A percentile compares a stretch with the other conserved stretches of the same genome.
Evolutionary conservation across 2,888 invertebrate genomes (phyloP).

Genomic region (Lymantria dispar): DNA sequence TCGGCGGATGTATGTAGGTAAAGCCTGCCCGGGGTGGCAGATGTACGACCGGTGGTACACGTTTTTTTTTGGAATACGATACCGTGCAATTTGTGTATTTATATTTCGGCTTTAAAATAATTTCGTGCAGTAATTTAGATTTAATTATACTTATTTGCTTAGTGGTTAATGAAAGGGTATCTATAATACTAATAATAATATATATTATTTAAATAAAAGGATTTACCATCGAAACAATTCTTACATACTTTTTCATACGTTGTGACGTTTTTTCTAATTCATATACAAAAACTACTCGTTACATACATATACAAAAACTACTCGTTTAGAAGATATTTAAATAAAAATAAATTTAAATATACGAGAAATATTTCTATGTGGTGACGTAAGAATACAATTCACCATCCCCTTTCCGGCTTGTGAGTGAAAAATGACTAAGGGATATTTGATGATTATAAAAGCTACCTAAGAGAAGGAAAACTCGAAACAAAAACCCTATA

Average conservation of each 20-base stretch:
- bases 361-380: too few relatives aligned
- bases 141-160: slow-evolving; percentile 20
- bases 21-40: slow-evolving; percentile 37
- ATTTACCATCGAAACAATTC: background rate
- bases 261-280: too few relatives aligned
- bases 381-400: too few relatives aligned
- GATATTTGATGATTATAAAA: too few relatives aligned
- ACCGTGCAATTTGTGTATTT: slow-evolving; percentile 33
- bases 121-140: slow-evolving; percentile 20
- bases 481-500: too few relatives aligned
- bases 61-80: slow-evolving; percentile 33
- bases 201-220: slow-evolving; percentile 5
- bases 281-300: too few relatives aligned
- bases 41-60: slow-evolving; percentile 31
- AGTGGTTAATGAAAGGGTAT: background rate
- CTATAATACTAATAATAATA: background rate
- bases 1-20: slow-evolving; percentile 45
- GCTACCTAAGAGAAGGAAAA: too few relatives aligned
- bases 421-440: too few relatives aligned
- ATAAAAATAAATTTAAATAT: too few relatives aligned
- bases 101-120: slow-evolving; percentile 15
- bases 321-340: too few relatives aligned
- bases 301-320: too few relatives aligned
- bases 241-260: background rate
- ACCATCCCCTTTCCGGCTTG: too few relatives aligned